Base-by-base conservation (phyloP, 2,113 vertebrate genomes). In the Cardinalis cardinalis region DNA sequence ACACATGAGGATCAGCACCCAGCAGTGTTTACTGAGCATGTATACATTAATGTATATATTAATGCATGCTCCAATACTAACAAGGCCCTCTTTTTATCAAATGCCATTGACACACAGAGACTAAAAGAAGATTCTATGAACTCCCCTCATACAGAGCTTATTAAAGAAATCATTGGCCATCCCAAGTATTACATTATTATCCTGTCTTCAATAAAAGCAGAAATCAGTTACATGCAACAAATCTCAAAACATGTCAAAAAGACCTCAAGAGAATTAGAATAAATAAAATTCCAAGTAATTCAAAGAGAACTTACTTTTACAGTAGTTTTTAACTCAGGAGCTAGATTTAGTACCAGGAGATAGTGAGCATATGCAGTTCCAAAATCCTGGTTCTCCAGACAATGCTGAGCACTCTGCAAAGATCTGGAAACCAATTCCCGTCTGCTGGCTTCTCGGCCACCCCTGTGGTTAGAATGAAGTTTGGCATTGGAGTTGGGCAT, bases 291-390 rank as follows among this genome's bases (percentile, higher is more conserved):
- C 25, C 4, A 65, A 53, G 19, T 12, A 58, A 92, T 38, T 38
- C 2, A 4, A 51, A 46, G 24, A 60, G 17, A 18, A 77, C 95
- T 97, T 92, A 98, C 98, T 96, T 98, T 98, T 40, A 97, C 92
- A 21, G 71, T 89, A 28, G 97, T 96, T 96, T 98, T 99, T 90
- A 99, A 97, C 86, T 98, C 97, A 1, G 99, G 99, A 15, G 98
- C 99, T 44, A 99, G 97, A 96, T 98, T 99, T 83, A 99, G 97
- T 56, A 99, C 98, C 1, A 99, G 97, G 4, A 99, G 98, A 95
- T 99, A 99, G 92, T 99, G 99, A 19, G 99, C 99, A 75, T 99
- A 99, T 0, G 99, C 99, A 8, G 99, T 99, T 85, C 99, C 99
- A 92, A 99, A 99, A 88, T 99, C 99, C 58, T 98, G 98, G 72